phyloP scores from a whole-genome alignment of 2,888 invertebrate species.

The Alloplasta piceator region DNA sequence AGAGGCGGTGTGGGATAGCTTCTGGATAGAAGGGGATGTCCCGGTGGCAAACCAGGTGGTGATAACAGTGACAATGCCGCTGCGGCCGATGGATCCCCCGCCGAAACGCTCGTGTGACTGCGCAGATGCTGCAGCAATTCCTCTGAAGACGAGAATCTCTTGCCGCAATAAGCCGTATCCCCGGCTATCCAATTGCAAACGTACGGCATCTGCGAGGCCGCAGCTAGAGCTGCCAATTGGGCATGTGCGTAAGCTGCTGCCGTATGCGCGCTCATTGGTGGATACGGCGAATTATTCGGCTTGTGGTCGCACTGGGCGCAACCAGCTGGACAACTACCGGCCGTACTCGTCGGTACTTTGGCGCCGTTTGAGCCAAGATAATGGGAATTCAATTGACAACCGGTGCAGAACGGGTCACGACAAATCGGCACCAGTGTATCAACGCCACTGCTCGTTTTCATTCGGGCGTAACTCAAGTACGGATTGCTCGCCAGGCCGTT shows the following conservation, averaged over 20 bases:
- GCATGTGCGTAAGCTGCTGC: conserved; percentile 92
- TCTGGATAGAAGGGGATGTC: conserved; percentile 91
- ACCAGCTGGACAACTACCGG: conserved; percentile 91
- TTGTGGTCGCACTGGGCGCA: conserved; percentile 95
- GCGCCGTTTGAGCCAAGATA: conserved; percentile 86
- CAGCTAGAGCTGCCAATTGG: conserved; percentile 91
- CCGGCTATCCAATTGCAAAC: conserved; percentile 96
- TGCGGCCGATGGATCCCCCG: conserved; percentile 83
- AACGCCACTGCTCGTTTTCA: conserved; percentile 90
- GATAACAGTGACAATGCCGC: conserved; percentile 88
- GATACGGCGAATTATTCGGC: conserved; percentile 81
- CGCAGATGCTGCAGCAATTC: conserved; percentile 94
- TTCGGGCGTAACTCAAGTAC: conserved; percentile 93
- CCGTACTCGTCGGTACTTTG: conserved; percentile 92
- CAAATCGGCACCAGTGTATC: conserved; percentile 90
- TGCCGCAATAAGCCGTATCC: conserved; percentile 94
- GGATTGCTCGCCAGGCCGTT: conserved; percentile 89
- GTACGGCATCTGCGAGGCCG: conserved; percentile 92
- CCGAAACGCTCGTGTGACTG: conserved; percentile 91
- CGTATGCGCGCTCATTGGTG: conserved; percentile 84
- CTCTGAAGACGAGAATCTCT: conserved; percentile 93
- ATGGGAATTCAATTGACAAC: conserved; percentile 94
- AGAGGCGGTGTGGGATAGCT: conserved; percentile 96
- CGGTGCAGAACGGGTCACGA: conserved; percentile 96
- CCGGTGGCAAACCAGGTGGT: conserved; percentile 87